Conservation (phyloP, 2,797 vertebrate species). For the Sebastolobus alascanus region DNA sequence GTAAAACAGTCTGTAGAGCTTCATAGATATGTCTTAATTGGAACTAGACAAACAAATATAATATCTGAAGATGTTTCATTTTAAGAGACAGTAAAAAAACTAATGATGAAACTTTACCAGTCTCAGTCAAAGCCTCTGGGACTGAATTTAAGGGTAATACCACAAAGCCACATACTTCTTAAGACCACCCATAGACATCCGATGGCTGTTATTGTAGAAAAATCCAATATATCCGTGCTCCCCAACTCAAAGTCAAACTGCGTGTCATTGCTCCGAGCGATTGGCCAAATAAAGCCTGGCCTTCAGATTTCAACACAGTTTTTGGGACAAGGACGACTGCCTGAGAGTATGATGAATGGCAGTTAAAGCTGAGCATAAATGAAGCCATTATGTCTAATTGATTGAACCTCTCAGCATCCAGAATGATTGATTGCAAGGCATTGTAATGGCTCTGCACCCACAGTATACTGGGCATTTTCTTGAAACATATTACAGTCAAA, state of each 20-base stretch:
- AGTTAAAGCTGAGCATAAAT: constrained; percentile 76
- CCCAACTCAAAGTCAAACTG: constrained; percentile 58
- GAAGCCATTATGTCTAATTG: constrained; percentile 81
- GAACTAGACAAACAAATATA: constrained; percentile 56
- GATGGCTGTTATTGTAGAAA: constrained; percentile 52
- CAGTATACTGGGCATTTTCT: constrained; percentile 23
- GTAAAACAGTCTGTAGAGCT: constrained; percentile 43
- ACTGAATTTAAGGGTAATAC: constrained; percentile 34
- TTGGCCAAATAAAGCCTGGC: constrained; percentile 55
- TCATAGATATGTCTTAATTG: constrained; percentile 49
- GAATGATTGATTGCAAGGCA: constrained; percentile 76
- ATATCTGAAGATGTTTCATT: constrained; percentile 46
- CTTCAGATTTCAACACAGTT: constrained; percentile 65
- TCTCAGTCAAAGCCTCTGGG: constrained; percentile 28
- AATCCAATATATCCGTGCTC: constrained; percentile 55
- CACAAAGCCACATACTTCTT: constrained; percentile 42
- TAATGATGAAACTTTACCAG: constrained; percentile 26
- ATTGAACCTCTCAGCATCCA: constrained; percentile 75
- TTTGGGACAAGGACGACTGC: constrained; percentile 67
- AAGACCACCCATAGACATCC: constrained; percentile 56
- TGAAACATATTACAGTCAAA: constrained; percentile 28
- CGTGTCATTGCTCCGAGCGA: constrained; percentile 24
- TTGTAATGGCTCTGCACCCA: constrained; percentile 40
- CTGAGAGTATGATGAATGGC: constrained; percentile 78
- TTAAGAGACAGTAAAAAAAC: constrained; percentile 37